Conservation (phyloP, 1,140 invertebrate species). For the Nilaparvata lugens region DNA sequence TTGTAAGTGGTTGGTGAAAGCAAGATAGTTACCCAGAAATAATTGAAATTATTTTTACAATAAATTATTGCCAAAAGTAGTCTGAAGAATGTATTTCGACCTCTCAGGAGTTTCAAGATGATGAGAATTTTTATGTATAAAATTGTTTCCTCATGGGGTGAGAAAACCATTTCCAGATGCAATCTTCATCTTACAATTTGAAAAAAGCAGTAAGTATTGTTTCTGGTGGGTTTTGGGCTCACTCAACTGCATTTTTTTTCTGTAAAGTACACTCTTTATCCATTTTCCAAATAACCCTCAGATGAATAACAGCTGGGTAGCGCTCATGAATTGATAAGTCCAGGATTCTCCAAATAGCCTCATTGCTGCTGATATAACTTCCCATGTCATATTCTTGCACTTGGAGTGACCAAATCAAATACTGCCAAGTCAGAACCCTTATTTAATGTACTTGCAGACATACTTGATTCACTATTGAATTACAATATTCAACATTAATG, state of each 20-base stretch:
- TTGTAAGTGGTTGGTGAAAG: no score
- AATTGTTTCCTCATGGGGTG: no score
- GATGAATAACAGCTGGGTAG: slow-evolving; percentile 31
- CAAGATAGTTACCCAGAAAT: no score
- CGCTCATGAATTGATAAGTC: slow-evolving; percentile 32
- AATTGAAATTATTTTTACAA: no score
- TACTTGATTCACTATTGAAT: slow-evolving; percentile 32
- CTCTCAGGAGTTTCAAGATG: no score
- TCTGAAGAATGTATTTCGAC: no score
- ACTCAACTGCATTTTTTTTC: slow-evolving; percentile 25
- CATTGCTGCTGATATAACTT: slow-evolving; percentile 35
- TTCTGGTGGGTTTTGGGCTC: slow-evolving; percentile 25
- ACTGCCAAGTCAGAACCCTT: slow-evolving; percentile 37
- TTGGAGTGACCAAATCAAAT: slow-evolving; percentile 24
- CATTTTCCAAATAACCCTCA: slow-evolving; percentile 33
- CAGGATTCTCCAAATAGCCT: slow-evolving; percentile 37
- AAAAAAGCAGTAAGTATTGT: slow-evolving; percentile 38
- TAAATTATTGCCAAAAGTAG: no score
- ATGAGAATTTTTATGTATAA: no score
- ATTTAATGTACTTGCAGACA: slow-evolving; percentile 37
- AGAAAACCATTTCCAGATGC: no score
- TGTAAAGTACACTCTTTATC: slow-evolving; percentile 35
- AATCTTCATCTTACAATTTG: slow-evolving; percentile 28
- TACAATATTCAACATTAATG: slow-evolving; percentile 35
- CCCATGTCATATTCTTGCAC: slow-evolving; percentile 24